Base-by-base conservation (phyloP, 2,797 vertebrate genomes). In the Mus minutoides region DNA sequence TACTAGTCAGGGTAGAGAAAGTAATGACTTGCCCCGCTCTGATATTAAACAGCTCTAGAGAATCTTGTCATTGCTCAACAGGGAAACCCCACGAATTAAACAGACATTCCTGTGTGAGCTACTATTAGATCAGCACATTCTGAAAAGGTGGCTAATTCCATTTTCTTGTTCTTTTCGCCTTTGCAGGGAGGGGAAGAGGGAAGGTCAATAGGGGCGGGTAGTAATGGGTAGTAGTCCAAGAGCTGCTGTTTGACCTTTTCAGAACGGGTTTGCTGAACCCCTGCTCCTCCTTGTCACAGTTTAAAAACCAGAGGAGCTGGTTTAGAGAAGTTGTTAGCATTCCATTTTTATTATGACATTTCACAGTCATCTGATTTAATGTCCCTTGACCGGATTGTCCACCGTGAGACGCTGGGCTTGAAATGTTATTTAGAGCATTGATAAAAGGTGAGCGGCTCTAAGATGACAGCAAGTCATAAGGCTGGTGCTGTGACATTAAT, bases 401-500 rank as follows among this genome's bases (percentile, higher is more conserved):
- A 98, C 98, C 98, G 98, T 98, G 98, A 99, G 99, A 99, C 98
- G 98, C 99, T 99, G 98, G 99, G 99, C 99, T 99, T 99, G 99
- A 99, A 99, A 99, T 99, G 99, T 99, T 99, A 99, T 99, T 99
- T 99, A 99, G 99, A 99, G 99, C 98, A 98, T 99, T 99, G 99
- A 99, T 99, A 99, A 99, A 99, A 99, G 99, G 99, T 99, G 99
- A 99, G 99, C 98, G 95, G 98, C 99, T 99, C 99, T 98, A 99
- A 99, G 99, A 99, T 99, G 99, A 99, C 99, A 99, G 99, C 98
- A 94, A 99, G 99, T 99, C 99, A 99, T 99, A 99, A 99, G 99
- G 98, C 99, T 99, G 98, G 98, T 99, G 98, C 98, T 99, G 98
- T 99, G 98, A 99, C 99, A 99, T 99, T 99, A 99, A 99, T 99